Evolutionary conservation across 1,140 invertebrate species (phyloP), one percentile per base, ranked within the genome.

Genomic region (Thereuonema tuberculata): DNA sequence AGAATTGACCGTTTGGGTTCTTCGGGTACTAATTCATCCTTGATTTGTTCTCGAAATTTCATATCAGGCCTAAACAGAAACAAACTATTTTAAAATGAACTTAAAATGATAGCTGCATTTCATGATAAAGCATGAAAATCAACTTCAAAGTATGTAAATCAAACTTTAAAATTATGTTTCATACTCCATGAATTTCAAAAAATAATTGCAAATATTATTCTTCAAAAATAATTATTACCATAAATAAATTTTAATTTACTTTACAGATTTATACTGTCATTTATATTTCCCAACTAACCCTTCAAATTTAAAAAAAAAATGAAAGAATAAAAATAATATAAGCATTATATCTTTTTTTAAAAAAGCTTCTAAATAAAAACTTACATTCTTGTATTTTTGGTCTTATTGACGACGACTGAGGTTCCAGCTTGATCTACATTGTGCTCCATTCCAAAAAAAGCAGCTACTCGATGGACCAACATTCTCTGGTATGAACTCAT

Each of bases 401-500:
- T 87, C 63, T 83, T 82, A 67, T 82, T 88, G 0, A 93, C 88
- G 59, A 93, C 82, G 1, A 97, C 90, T 64, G 82, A 82, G 65
- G 84, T 84, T 54, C 89, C 89, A 29, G 84, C 84, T 64, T 83
- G 80, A 75, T 96, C 92, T 24, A 95, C 84, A 71, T 93, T 93
- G 71, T 96, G 93, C 60, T 93, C 89, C 76, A 97, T 84, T 48
- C 91, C 89, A 73, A 94, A 95, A 68, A 87, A 91, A 46, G 89
- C 88, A 1, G 92, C 89, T 46, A 90, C 87, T 25, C 92, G 83
- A 75, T 96, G 93, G 3, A 95, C 89, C 62, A 97, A 74, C 91
- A 97, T 94, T 29, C 92, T 80, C 65, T 94, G 89, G 76, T 96
- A 96, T 46, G 91, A 93, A 46, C 89, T 89, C 84, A 92, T 89